Base-by-base conservation (phyloP, 2,797 vertebrate species). In the Rachycentron canadum region DNA sequence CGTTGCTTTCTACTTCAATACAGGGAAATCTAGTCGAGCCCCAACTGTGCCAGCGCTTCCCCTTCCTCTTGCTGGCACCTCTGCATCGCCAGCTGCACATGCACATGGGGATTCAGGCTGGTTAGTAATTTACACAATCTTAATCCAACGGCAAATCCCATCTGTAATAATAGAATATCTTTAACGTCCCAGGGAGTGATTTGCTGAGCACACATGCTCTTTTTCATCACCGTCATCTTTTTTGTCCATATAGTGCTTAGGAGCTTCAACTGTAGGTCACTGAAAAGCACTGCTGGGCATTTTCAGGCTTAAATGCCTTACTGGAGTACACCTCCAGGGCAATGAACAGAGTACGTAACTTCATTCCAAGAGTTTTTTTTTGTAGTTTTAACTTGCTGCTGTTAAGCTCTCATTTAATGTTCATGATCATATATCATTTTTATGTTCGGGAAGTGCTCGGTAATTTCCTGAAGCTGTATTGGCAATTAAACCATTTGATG, bases 1-100 rank as follows among this genome's bases (percentile, higher is more conserved):
- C 70, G 87, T 90, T 90, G 87, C 90, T 91, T 78, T 88, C 71
- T 70, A 78, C 83, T 90, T 90, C 84, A 90, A 82, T 87, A 70
- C 87, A 70, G 89, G 88, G 86, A 86, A 88, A 86, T 88, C 85
- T 85, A 79, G 74, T 26, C 68, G 80, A 83, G 76, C 83, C 79
- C 83, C 83, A 7, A 88, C 86, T 72, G 83, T 84, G 87, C 81
- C 85, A 79, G 69, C 28, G 36, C 81, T 86, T 86, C 89, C 87
- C 70, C 79, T 91, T 89, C 86, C 86, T 80, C 78, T 65, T 7
- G 53, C 76, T 86, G 75, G 78, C 84, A 90, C 80, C 69, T 77
- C 86, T 75, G 86, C 67, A 0, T 76, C 17, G 53, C 84, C 92
- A 92, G 86, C 89, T 92, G 90, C 87, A 68, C 80, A 69, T 80